Conservation (phyloP, 2,888 invertebrate genomes). For the Hyposoter dolosus region DNA sequence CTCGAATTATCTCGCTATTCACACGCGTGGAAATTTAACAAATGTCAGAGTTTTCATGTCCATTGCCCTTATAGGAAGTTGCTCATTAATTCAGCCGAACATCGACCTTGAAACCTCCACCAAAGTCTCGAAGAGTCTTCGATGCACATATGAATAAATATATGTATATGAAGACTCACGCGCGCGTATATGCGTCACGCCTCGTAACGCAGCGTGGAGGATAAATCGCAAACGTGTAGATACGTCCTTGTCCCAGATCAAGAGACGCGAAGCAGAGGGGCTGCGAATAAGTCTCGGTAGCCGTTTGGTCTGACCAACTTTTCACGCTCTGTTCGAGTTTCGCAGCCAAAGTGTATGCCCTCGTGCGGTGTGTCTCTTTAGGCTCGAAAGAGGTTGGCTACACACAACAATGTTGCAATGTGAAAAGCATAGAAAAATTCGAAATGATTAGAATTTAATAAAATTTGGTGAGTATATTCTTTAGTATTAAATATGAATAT, state of each 20-base stretch:
- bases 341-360: not conserved
- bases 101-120: constrained; percentile 33
- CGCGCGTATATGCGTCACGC: constrained; percentile 44
- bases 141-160: constrained; percentile 3
- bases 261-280: constrained; percentile 39
- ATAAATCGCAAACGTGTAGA: constrained; percentile 60
- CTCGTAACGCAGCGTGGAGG: constrained; percentile 27
- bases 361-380: not conserved
- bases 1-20: not conserved
- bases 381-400: constrained; percentile 36
- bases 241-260: constrained; percentile 82
- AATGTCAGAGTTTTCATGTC: not conserved
- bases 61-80: constrained; percentile 39
- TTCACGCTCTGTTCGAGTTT: constrained; percentile 53
- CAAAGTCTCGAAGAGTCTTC: constrained; percentile 26
- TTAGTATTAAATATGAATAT: too few species aligned
- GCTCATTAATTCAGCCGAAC: constrained; percentile 5
- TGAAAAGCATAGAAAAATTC: too few species aligned
- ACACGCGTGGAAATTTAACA: not conserved
- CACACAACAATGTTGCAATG: too few species aligned
- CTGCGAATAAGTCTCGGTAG: constrained; percentile 74
- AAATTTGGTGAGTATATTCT: too few species aligned
- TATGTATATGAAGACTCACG: not conserved
- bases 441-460: too few species aligned
- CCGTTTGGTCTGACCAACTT: constrained; percentile 65